phyloP scores from a whole-genome alignment of 2,113 vertebrate species.

The Triplophysa rosa region DNA sequence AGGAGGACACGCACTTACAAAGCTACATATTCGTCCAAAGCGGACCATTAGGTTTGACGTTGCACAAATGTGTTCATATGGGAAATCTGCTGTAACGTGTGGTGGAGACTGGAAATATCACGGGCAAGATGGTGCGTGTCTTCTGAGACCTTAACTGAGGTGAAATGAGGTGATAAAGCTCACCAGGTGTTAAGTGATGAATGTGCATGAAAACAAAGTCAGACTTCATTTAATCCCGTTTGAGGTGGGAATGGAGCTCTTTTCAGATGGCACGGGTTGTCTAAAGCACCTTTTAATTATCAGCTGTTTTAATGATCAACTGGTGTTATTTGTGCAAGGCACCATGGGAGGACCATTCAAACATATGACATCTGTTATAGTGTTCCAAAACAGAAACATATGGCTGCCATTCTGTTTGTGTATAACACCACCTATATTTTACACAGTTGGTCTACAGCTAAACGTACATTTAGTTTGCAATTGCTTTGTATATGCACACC shows the following conservation, averaged over 20 bases:
- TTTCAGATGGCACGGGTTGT: background rate
- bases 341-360: background rate
- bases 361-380: background rate
- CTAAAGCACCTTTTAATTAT: background rate
- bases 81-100: conserved; percentile 10
- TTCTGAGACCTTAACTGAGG: conserved; percentile 34
- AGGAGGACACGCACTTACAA: background rate
- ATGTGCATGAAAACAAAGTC: conserved; percentile 28
- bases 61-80: conserved; percentile 6
- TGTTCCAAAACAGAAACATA: background rate
- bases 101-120: background rate
- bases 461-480: too few species aligned
- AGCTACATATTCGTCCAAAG: conserved; percentile 30
- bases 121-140: conserved; percentile 68
- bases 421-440: too few species aligned
- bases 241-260: background rate
- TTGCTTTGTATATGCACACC: background rate
- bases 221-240: conserved; percentile 7
- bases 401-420: background rate
- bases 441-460: too few species aligned
- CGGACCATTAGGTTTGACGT: conserved; percentile 26
- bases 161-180: conserved; percentile 47
- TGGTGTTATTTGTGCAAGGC: background rate
- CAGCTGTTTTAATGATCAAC: background rate
- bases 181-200: conserved; percentile 51